Evolutionary conservation across 2,888 invertebrate species (phyloP).

Genomic region (Gonocerus acuteangulatus): DNA sequence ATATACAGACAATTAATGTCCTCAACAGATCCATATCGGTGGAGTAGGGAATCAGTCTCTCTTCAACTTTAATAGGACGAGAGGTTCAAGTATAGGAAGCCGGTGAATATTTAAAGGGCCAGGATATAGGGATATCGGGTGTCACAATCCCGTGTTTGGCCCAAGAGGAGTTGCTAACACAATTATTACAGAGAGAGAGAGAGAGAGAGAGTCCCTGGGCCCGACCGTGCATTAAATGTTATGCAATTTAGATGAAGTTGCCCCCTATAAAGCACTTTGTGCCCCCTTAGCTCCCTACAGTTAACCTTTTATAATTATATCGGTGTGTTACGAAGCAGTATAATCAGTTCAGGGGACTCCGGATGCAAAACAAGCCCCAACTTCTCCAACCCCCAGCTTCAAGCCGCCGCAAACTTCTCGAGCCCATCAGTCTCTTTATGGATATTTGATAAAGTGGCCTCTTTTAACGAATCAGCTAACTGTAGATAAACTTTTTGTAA

Average conservation of each 20-base stretch:
- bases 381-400: constrained; percentile 21
- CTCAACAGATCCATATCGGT: no score
- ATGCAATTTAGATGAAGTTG: constrained; percentile 36
- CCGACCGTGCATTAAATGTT: constrained; percentile 31
- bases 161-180: constrained; percentile 22
- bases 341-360: constrained; percentile 17
- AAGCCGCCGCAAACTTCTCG: constrained; percentile 32
- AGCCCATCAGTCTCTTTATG: constrained; percentile 33
- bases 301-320: constrained; percentile 37
- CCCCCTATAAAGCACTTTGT: constrained; percentile 29
- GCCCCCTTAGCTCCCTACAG: constrained; percentile 21
- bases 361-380: constrained; percentile 32
- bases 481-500: constrained; percentile 35
- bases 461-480: constrained; percentile 34
- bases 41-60: not conserved
- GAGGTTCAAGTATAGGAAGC: not conserved
- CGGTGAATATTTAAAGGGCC: constrained; percentile 11
- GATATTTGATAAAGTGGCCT: constrained; percentile 36
- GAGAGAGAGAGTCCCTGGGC: not conserved
- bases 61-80: not conserved
- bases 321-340: constrained; percentile 32
- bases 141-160: constrained; percentile 19
- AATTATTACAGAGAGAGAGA: constrained; percentile 4
- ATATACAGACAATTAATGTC: no score
- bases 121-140: constrained; percentile 7